Evolutionary conservation across 2,888 invertebrate species (phyloP).

Genomic region (Drosophila lutescens): DNA sequence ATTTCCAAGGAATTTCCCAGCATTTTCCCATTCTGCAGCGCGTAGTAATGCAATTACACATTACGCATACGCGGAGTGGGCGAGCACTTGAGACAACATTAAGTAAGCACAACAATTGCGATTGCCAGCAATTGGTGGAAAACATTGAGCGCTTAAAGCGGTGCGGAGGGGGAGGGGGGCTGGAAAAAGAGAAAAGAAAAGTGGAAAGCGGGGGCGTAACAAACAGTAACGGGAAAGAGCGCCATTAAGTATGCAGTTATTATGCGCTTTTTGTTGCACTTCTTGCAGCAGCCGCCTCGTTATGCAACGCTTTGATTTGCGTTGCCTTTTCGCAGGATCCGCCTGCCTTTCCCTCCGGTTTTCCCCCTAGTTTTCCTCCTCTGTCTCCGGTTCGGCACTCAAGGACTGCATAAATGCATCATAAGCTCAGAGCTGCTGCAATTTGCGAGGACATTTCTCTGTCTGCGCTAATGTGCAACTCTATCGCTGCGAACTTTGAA

Average conservation of each 20-base stretch:
- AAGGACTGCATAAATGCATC: conserved; percentile 76
- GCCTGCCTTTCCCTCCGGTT: conserved; percentile 3
- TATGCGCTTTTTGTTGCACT: conserved; percentile 77
- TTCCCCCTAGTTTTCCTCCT: not conserved
- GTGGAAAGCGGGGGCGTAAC: conserved; percentile 7
- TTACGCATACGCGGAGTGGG: conserved; percentile 34
- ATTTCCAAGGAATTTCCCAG: not conserved
- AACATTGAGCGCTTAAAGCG: conserved; percentile 24
- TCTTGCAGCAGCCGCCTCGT: conserved; percentile 68
- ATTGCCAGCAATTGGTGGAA: conserved; percentile 40
- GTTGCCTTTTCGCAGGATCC: conserved; percentile 39
- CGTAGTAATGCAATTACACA: conserved; percentile 22
- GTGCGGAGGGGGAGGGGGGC: not conserved
- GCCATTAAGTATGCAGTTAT: conserved; percentile 74
- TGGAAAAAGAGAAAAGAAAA: not conserved
- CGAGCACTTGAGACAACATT: conserved; percentile 42
- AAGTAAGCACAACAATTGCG: conserved; percentile 38
- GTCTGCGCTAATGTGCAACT: conserved; percentile 69
- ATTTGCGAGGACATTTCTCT: conserved; percentile 72
- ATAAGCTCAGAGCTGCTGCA: conserved; percentile 67
- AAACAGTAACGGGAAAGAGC: conserved; percentile 53
- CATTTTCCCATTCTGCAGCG: not conserved
- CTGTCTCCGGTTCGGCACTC: conserved; percentile 47
- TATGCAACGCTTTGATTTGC: conserved; percentile 65
- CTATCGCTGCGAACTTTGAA: conserved; percentile 65